These are phyloP conservation scores for Lamellibrachia satsuma DNA, from an alignment of 2,888 invertebrate genomes.

Conservation along the genomic window DNA sequence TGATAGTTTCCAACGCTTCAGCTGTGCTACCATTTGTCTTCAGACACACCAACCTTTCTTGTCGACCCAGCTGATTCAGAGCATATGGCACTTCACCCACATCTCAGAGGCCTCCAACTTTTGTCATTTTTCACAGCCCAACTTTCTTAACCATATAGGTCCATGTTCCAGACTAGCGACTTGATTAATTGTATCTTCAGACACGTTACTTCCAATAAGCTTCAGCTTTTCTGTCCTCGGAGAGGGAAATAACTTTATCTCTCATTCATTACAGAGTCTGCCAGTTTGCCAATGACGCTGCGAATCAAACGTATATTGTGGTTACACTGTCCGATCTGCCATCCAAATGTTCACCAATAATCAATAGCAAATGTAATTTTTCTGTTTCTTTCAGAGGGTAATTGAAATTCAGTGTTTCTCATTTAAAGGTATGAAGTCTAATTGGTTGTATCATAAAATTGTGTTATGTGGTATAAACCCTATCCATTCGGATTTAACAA, in stretches of 20 bases:
- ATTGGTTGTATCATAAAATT: too few relatives aligned
- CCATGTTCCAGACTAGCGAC: neutral
- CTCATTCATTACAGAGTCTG: neutral
- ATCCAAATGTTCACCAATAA: neutral
- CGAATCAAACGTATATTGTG: neutral
- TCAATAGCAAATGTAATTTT: neutral
- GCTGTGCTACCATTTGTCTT: too few relatives aligned
- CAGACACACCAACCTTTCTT: too few relatives aligned
- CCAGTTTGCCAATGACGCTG: neutral
- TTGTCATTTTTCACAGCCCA: too few relatives aligned
- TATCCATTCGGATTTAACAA: too few relatives aligned
- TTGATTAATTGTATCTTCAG: neutral
- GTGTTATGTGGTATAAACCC: too few relatives aligned
- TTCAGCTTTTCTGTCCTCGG: neutral
- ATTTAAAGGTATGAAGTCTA: too few relatives aligned
- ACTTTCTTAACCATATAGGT: neutral
- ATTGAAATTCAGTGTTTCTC: too few relatives aligned
- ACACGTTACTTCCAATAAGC: neutral
- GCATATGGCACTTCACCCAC: too few relatives aligned
- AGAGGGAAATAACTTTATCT: neutral
- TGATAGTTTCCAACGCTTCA: too few relatives aligned
- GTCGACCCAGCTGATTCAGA: too few relatives aligned
- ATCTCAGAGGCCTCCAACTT: too few relatives aligned
- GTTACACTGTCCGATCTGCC: neutral
- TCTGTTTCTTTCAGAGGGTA: neutral